Conservation (phyloP, 1,140 invertebrate species). For the Papilio polytes region DNA sequence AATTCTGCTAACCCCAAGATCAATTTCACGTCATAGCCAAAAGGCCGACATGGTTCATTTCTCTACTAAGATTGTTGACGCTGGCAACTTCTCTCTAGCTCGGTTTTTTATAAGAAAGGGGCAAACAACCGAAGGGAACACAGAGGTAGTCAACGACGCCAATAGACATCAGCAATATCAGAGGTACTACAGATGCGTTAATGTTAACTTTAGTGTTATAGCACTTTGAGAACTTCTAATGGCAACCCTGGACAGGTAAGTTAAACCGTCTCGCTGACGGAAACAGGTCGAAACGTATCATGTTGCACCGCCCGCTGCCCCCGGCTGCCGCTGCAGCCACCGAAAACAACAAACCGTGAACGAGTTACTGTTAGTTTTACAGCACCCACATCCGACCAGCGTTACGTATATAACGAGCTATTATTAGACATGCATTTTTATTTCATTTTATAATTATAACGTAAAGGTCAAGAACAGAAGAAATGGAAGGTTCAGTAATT, state of each 20-base stretch:
- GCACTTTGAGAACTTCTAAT: neutral
- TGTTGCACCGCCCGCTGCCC: neutral
- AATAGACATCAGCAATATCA: too few species aligned
- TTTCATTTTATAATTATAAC: neutral
- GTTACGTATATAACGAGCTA: neutral
- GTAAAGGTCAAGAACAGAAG: neutral
- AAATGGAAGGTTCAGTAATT: neutral
- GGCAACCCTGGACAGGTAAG: slow-evolving; percentile 8
- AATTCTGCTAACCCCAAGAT: neutral
- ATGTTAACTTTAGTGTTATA: neutral
- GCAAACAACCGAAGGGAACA: too few species aligned
- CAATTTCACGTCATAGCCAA: too few species aligned
- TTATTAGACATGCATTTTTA: neutral
- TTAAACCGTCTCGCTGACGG: slow-evolving; percentile 10
- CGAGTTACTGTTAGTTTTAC: slow-evolving; percentile 32
- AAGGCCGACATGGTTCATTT: too few species aligned
- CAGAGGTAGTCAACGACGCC: too few species aligned
- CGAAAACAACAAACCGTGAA: slow-evolving; percentile 40
- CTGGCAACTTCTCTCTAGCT: too few species aligned
- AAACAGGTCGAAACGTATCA: slow-evolving; percentile 25
- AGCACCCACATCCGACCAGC: slow-evolving; percentile 22
- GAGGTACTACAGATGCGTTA: too few species aligned
- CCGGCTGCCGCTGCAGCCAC: slow-evolving; percentile 16
- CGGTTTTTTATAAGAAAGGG: too few species aligned
- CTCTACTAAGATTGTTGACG: too few species aligned